These are phyloP conservation scores for Sitta carolinensis DNA, from an alignment of 2,797 vertebrate species.

Conservation along the genomic window DNA sequence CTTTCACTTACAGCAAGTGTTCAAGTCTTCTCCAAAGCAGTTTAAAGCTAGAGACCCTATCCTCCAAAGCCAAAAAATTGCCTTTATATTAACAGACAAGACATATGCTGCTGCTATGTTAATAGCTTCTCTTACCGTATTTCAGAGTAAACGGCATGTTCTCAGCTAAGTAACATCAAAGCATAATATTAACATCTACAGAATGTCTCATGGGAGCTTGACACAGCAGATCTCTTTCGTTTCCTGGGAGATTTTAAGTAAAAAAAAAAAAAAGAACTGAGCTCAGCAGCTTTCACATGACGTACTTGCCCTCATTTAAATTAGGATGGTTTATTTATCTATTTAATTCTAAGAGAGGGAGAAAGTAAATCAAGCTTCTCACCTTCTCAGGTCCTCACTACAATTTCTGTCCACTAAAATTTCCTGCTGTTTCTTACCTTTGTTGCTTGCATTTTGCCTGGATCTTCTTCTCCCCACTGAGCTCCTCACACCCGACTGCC, in stretches of 20 bases:
- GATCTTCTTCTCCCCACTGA: fast-evolving
- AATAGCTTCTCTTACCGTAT: background rate
- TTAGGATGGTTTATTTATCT: background rate
- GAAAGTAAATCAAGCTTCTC: background rate
- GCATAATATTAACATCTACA: background rate
- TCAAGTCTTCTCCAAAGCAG: background rate
- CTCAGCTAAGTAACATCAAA: background rate
- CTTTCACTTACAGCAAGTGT: background rate
- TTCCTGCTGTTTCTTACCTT: background rate
- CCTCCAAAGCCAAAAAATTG: background rate
- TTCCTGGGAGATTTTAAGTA: background rate
- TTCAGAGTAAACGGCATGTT: background rate
- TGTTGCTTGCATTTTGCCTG: background rate
- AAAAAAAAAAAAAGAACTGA: background rate
- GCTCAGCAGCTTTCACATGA: background rate
- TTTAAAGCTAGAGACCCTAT: background rate
- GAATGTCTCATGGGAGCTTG: background rate
- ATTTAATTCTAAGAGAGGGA: background rate
- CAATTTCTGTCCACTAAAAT: background rate
- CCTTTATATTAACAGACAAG: background rate
- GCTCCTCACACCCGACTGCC: background rate
- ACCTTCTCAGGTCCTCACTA: background rate
- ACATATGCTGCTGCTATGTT: background rate
- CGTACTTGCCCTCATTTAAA: background rate
- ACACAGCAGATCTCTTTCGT: background rate